A percentile compares a stretch with the other conserved stretches of the same genome.
Evolutionary conservation across 2,113 vertebrate species (phyloP).

Genomic region (Tamias sibiricus): DNA sequence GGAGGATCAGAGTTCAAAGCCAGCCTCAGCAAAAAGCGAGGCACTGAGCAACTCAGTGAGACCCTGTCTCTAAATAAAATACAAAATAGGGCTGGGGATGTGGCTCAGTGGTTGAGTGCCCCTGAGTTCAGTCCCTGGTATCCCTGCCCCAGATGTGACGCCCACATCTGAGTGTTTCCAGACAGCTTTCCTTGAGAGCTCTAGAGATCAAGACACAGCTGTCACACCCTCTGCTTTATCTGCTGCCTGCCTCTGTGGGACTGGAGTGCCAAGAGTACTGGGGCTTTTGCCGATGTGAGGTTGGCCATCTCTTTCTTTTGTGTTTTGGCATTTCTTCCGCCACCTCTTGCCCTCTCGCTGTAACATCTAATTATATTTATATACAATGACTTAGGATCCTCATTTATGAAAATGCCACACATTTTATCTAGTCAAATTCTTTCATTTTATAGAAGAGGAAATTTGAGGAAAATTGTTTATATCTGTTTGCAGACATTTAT

Average conservation of each 20-base stretch:
- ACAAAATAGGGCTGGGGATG: no score
- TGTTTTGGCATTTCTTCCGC: background rate
- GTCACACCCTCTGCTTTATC: background rate
- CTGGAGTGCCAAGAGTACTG: background rate
- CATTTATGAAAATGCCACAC: background rate
- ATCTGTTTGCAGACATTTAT: background rate
- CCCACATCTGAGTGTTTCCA: background rate
- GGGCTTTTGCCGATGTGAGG: background rate
- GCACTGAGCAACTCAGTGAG: no score
- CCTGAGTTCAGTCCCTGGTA: no score
- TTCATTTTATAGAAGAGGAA: background rate
- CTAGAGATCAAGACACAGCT: background rate
- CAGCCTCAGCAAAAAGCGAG: no score
- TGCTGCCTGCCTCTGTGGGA: background rate
- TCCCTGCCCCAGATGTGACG: no score
- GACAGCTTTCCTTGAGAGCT: background rate
- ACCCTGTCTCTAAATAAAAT: no score
- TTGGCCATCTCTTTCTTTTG: background rate
- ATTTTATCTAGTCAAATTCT: background rate
- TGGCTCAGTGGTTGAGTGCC: no score
- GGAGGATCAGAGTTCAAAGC: no score
- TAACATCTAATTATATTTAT: background rate
- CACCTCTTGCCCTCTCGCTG: background rate
- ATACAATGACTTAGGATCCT: background rate
- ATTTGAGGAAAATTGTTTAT: background rate